phyloP scores from a whole-genome alignment of 2,797 vertebrate species.

The Taenioides sp. region DNA sequence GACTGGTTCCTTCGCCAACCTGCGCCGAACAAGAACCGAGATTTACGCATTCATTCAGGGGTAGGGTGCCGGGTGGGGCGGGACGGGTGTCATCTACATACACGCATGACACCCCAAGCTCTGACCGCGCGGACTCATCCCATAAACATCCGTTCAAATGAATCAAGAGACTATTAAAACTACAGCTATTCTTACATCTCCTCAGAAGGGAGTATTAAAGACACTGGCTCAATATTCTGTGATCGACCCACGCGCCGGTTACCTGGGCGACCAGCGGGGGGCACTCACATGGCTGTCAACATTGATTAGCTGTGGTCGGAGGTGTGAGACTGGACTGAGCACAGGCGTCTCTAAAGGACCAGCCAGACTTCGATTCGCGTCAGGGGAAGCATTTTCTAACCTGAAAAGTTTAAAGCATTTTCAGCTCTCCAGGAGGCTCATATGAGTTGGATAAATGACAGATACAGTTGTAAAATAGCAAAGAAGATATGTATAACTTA shows the following conservation, averaged over 20 bases:
- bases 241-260: constrained; percentile 61
- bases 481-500: neutral
- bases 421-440: neutral
- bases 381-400: constrained; percentile 18
- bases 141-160: neutral
- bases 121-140: neutral
- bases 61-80: neutral
- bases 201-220: constrained; percentile 34
- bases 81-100: constrained; percentile 7
- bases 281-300: constrained; percentile 43
- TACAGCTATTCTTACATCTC: constrained; percentile 32
- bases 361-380: constrained; percentile 36
- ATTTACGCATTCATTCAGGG: neutral
- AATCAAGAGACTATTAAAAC: constrained; percentile 17
- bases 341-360: constrained; percentile 26
- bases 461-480: neutral
- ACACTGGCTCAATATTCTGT: constrained; percentile 54
- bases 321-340: constrained; percentile 40
- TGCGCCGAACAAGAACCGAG: constrained; percentile 13
- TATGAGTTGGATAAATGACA: neutral
- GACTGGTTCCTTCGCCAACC: constrained; percentile 6
- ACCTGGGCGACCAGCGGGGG: constrained; percentile 49
- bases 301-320: constrained; percentile 56
- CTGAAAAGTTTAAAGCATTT: constrained; percentile 20
- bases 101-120: neutral